Base-by-base conservation (phyloP, 1,140 invertebrate genomes). In the Lanistes nyassanus region DNA sequence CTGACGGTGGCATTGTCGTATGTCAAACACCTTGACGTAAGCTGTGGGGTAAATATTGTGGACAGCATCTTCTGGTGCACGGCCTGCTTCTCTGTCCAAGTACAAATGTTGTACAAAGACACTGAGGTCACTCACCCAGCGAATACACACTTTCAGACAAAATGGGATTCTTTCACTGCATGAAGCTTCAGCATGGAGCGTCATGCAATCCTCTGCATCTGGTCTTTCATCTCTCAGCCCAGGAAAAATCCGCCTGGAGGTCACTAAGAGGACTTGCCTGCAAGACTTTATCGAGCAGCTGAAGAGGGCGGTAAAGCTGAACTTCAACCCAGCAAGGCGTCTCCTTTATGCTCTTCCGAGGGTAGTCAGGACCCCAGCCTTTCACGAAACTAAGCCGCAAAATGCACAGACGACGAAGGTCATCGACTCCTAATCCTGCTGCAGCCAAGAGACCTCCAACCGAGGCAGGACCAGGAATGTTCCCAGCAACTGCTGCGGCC, bases 71-170 rank as follows among this genome's bases (percentile, higher is more conserved):
- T 97, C 97, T 3, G 98, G 97, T 62, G 96, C 95, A 74, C 98
- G 90, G 34, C 97, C 97, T 47, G 97, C 97, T 90, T 99, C 97
- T 74, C 97, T 91, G 89, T 99, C 98, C 79, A 99, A 90, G 89
- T 99, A 99, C 90, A 98, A 99, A 79, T 96, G 98, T 90, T 99
- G 97, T 74, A 99, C 97, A 90, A 99, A 99, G 42, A 99, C 97
- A 80, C 97, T 97, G 90, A 99, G 97, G 84, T 99, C 97, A 76
- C 96, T 98, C 39, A 98, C 92, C 89, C 97, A 99, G 5, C 96
- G 91, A 65, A 99, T 91, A 95, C 97, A 99, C 26, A 99, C 97
- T 64, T 16, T 19, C 11, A 13, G 11, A 11, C 11, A 26, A 19
- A 26, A 23, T 16, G 29, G 13, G 13, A 16, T 64, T 66, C 26